These are phyloP conservation scores for Eurytoma adleriae DNA, from an alignment of 2,888 invertebrate genomes.

Conservation along the genomic window DNA sequence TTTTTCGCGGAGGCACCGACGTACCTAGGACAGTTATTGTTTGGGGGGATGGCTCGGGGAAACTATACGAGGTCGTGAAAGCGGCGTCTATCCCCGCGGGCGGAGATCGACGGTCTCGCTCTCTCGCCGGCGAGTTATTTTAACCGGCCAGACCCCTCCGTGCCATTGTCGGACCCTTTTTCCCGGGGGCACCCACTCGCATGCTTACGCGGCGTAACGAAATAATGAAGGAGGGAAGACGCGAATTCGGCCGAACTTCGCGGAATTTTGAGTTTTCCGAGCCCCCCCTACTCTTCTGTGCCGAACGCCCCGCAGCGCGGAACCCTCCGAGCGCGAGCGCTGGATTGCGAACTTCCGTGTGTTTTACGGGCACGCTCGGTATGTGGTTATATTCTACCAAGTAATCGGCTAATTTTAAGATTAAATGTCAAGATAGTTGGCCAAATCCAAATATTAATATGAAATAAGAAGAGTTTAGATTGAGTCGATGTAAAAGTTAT, in stretches of 20 bases:
- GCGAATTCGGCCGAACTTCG: constrained; percentile 4
- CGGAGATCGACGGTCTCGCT: constrained; percentile 27
- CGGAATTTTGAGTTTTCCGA: not conserved
- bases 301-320: not conserved
- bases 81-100: constrained; percentile 14
- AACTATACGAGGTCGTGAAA: constrained; percentile 31
- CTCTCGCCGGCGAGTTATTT: constrained; percentile 65
- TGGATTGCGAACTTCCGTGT: too few relatives aligned
- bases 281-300: not conserved
- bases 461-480: too few relatives aligned
- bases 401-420: too few relatives aligned
- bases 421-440: too few relatives aligned
- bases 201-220: constrained; percentile 66
- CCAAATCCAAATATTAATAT: too few relatives aligned
- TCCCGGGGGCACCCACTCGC: constrained; percentile 47
- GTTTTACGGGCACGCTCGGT: too few relatives aligned
- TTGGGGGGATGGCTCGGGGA: not conserved
- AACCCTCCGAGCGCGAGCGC: not conserved
- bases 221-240: constrained; percentile 64
- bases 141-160: constrained; percentile 61
- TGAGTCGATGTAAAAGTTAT: too few relatives aligned
- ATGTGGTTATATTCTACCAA: too few relatives aligned
- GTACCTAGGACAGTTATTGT: constrained; percentile 8
- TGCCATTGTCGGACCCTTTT: constrained; percentile 21
- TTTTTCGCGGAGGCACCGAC: not conserved